Evolutionary conservation across 30 jellyfish, hydroid and myxozoan species (phyloP), one percentile per base, ranked within the genome.

Genomic region (Pelagia noctiluca): DNA sequence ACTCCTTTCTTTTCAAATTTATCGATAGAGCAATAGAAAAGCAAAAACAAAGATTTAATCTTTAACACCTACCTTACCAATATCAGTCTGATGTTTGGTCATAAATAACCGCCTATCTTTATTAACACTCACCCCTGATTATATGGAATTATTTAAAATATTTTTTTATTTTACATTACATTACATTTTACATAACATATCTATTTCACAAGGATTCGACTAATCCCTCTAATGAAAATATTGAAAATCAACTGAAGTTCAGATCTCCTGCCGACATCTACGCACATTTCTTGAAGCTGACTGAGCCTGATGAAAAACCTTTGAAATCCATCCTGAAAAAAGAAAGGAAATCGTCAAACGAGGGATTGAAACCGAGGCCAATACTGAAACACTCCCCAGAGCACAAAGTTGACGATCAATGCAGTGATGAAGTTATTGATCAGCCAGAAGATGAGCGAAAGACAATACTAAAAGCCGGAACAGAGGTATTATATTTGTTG

Each of bases 351-450:
- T 69, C 66, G 29, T 92, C 98, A 0, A 65, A 29, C 19, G 98
- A 92, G 37, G 88, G 78, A 8, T 33, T 92, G 67, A 86, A 71
- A 49, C 93, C 90, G 13, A 86, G 69, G 79, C 97, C 98, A 23
- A 92, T 92, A 21, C 60, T 92, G 47, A 92, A 92, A 65, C 76
- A 95, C 31, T 92, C 98, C 5, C 98, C 98, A 2, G 98, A 92
- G 46, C 98, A 92, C 82, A 86, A 82, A 38, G 61, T 92, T 5
- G 95, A 90, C 23, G 76, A 54, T 16, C 36, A 72, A 11, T 47
- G 83, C 36, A 79, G 78, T 1, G 95, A 84, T 64, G 88, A 63
- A 29, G 53, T 34, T 1, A 35, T 28, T 47, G 31, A 29, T 31
- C 22, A 33, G 0, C 33, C 66, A 7, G 35, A 3, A 25, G 98